These are phyloP conservation scores for Osmoderma eremita DNA, from an alignment of 2,888 invertebrate species.

Conservation along the genomic window DNA sequence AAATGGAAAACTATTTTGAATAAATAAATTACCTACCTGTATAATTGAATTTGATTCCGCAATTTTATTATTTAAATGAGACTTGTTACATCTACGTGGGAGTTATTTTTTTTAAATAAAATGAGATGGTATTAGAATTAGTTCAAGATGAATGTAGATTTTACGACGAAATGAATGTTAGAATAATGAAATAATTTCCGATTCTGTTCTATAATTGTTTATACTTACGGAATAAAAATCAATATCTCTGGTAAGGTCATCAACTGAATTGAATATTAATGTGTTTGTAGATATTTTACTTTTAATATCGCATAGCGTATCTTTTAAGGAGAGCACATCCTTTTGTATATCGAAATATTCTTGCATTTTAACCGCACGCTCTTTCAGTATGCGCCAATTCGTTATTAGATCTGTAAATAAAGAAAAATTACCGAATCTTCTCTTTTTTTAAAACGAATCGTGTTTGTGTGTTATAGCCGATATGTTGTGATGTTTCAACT, in stretches of 20 bases:
- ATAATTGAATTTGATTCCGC: too few species aligned
- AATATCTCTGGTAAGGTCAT: slow-evolving; percentile 61
- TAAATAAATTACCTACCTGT: too few species aligned
- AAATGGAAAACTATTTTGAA: too few species aligned
- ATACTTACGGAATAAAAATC: slow-evolving; percentile 60
- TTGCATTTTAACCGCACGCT: slow-evolving; percentile 59
- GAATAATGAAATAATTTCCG: too few species aligned
- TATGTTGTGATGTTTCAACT: too few species aligned
- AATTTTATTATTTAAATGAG: too few species aligned
- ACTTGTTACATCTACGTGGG: too few species aligned
- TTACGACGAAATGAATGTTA: too few species aligned
- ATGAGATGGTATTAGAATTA: too few species aligned
- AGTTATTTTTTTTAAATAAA: too few species aligned
- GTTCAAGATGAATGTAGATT: too few species aligned
- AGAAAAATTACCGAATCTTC: slow-evolving; percentile 27
- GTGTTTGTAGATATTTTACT: slow-evolving; percentile 50
- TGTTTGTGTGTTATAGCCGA: too few species aligned
- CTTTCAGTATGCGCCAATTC: slow-evolving; percentile 66
- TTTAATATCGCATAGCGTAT: slow-evolving; percentile 57
- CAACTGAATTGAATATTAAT: slow-evolving; percentile 55
- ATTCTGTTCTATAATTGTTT: background rate
- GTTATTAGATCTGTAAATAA: slow-evolving; percentile 63
- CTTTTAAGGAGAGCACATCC: slow-evolving; percentile 60
- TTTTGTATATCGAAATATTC: slow-evolving; percentile 60
- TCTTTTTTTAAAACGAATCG: background rate